Base-by-base conservation (phyloP, 2,888 invertebrate genomes). In the Bugula neritina region DNA sequence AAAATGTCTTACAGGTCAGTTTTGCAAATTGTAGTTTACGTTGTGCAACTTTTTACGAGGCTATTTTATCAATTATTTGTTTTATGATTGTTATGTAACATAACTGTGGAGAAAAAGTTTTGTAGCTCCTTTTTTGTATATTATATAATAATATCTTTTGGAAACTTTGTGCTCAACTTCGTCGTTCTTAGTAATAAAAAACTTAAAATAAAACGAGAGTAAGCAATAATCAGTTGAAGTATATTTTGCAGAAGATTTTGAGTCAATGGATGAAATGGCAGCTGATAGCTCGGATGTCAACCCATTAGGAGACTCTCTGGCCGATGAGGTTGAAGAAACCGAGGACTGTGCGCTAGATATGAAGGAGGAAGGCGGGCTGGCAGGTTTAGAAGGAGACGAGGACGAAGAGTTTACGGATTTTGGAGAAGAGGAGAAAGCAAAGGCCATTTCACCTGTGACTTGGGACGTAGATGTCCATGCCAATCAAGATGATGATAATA, bases 401-500 rank as follows among this genome's bases (percentile, higher is more conserved):
- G 63, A 63, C 3, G 63, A 63, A n/a, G 27, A 29, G 21, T 27
- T 25, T 3, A 31, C 21, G 2, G 63, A 63, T 21, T 2, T 29
- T 25, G 29, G 10, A 10, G 63, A 63, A n/a, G 27, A 3, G 31
- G 63, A 63, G 34, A 63, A 63, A 34, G 27, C 3, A 63, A 27
- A n/a, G 29, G 63, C 63, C 31, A 63, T 63, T 31, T 63, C 63
- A 63, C 63, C 63, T 3, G 63, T 63, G 3, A 63, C 63, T 29
- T 63, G 63, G 63, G 63, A 63, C 34, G 63, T 63, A 34, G 63
- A 63, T 31, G 63, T 63, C 2, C 63, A 31, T 29, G 63, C 31
- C 13, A 34, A 21, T 31, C 43, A 43, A 17, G 43, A 43, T 43
- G 63, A 63, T 63, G 63, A 63, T 21, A 63, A 63, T n/a, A 63